Conservation (phyloP, 2,113 vertebrate species). For the Heterotilapia buettikoferi region DNA sequence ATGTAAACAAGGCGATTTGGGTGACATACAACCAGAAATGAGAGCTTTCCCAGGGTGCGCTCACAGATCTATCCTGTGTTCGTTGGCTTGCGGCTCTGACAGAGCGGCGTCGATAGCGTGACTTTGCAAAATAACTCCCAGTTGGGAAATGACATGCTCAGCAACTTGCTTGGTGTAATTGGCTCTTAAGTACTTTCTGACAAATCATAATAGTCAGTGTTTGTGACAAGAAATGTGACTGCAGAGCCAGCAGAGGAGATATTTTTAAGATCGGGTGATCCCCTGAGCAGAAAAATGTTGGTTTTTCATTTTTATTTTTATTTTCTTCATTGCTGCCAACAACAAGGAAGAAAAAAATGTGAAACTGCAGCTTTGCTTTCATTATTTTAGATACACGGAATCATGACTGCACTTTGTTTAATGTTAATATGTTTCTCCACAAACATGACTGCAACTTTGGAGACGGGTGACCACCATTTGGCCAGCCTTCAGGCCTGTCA, state of each 20-base stretch:
- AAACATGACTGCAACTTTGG: not conserved
- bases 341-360: not conserved
- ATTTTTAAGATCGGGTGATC: not conserved
- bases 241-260: not conserved
- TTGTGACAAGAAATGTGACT: not conserved
- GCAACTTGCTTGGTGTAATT: not conserved
- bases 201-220: not conserved
- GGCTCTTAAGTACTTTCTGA: not conserved
- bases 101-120: not conserved
- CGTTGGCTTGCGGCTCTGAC: not conserved
- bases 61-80: not conserved
- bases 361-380: not conserved
- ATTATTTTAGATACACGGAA: not conserved
- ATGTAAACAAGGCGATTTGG: slow-evolving; percentile 25
- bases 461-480: accelerated
- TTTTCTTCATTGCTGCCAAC: not conserved
- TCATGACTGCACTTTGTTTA: not conserved
- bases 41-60: slow-evolving; percentile 14
- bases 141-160: slow-evolving; percentile 1
- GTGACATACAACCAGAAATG: slow-evolving; percentile 8
- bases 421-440: not conserved
- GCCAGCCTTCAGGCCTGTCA: not conserved
- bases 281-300: not conserved
- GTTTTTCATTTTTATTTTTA: not conserved
- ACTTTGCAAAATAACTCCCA: slow-evolving; percentile 6